Percentiles rank a stretch among this genome's conserved stretches.
phyloP scores from a whole-genome alignment of 2,797 vertebrate genomes.

The Neoniphon sammara region DNA sequence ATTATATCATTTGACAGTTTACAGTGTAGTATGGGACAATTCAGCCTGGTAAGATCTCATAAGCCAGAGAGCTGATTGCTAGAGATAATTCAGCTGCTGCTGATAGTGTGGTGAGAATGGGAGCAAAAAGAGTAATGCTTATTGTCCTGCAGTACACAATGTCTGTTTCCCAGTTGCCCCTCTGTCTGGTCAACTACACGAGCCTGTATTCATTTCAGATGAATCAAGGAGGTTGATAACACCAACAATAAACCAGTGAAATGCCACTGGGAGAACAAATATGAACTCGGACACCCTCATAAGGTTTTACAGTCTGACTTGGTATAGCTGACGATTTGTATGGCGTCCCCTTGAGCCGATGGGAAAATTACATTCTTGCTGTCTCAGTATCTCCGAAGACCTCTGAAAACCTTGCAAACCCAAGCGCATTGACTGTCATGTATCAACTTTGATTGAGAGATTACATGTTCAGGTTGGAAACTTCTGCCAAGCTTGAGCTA shows the following conservation, averaged over 20 bases:
- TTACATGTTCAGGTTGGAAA: too few relatives aligned
- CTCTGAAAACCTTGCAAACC: too few relatives aligned
- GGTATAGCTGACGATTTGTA: conserved; percentile 7
- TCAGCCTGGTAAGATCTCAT: neutral
- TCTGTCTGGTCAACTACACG: neutral
- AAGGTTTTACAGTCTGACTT: neutral
- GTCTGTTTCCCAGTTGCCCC: neutral
- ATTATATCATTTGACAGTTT: neutral
- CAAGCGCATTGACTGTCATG: too few relatives aligned
- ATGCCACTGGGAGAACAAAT: neutral
- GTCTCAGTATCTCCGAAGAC: neutral
- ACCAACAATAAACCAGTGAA: neutral
- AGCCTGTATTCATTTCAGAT: neutral
- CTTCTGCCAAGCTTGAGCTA: too few relatives aligned
- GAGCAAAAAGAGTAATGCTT: neutral
- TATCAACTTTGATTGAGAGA: too few relatives aligned
- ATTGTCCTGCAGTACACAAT: neutral
- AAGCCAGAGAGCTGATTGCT: neutral
- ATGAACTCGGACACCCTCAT: neutral
- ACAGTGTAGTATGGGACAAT: neutral
- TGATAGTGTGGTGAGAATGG: neutral
- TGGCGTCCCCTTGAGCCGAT: neutral
- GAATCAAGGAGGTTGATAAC: neutral
- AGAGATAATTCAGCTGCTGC: neutral
- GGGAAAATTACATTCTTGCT: neutral